Evolutionary conservation across 2,113 vertebrate species (phyloP).

Genomic region (Petroica traversi): DNA sequence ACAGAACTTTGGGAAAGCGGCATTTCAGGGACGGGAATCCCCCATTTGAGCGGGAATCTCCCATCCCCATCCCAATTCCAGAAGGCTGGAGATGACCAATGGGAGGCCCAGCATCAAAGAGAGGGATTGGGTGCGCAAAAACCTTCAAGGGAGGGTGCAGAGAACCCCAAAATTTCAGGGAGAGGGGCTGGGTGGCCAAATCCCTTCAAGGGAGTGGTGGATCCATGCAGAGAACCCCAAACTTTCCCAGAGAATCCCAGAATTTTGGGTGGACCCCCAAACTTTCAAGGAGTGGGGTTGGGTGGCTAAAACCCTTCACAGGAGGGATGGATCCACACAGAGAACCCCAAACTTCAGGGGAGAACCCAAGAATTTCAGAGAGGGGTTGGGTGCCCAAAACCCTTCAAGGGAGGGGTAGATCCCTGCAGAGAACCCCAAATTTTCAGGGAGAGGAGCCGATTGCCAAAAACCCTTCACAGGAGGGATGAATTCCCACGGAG

Average conservation of each 20-base stretch:
- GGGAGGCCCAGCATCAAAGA: neutral
- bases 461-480: neutral
- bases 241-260: accelerated
- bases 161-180: neutral
- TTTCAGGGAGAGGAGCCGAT: neutral
- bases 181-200: neutral
- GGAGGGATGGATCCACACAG: accelerated
- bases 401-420: too few relatives aligned
- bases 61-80: accelerated
- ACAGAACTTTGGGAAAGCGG: accelerated
- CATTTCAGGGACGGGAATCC: accelerated
- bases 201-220: neutral
- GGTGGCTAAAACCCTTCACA: neutral
- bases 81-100: accelerated
- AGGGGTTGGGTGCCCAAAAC: neutral
- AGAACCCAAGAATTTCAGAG: too few relatives aligned
- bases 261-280: too few relatives aligned
- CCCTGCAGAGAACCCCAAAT: neutral
- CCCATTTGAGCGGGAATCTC: neutral
- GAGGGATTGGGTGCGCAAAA: neutral
- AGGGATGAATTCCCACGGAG: accelerated
- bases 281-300: accelerated
- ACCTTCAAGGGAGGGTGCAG: neutral
- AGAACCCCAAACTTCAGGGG: accelerated
- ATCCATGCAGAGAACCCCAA: accelerated